Base-by-base conservation (phyloP, 2,888 invertebrate species). In the Onchidella celtica region DNA sequence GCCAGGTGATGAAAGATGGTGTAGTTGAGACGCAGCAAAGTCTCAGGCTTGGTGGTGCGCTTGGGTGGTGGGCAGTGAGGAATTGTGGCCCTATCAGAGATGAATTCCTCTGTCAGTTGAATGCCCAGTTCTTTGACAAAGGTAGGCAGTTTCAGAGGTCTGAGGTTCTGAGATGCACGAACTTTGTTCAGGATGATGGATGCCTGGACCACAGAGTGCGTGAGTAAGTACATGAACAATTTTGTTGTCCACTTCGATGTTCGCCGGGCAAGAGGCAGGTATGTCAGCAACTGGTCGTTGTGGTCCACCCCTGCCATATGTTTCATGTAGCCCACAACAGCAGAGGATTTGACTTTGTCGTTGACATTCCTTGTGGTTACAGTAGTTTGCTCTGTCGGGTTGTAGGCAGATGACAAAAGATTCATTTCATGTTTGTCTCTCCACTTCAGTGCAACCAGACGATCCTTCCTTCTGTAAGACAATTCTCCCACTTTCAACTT, bases 51-150 rank as follows among this genome's bases (percentile, higher is more conserved):
- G 32, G 17, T 66, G 3, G 66, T 66, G 32, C 3, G 6, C n/a
- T 34, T 66, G 29, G 66, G 34, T 14, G 4, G 9, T 11, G 66
- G 27, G 9, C 32, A 32, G 6, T 32, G 29, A 3, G 34, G 4
- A 34, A 9, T 27, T 4, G 11, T 27, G 27, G 61, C 27, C n/a
- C 66, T 27, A 24, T 61, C n/a, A 6, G 27, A 6, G n/a, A 61
- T 6, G n/a, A 24, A 61, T n/a, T 61, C 29, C 34, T 66, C 29
- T 66, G 32, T 66, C 32, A 11, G 66, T 32, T 32, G n/a, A 4
- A 29, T 66, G 66, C 66, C 66, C 17, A 66, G 66, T 32, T 29
- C 29, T 66, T 66, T 66, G 32, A 66, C 34, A 66, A 66, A 66
- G 27, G 4, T 3, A 32, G 29, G 17, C 34, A 66, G 32, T 34